Conservation (phyloP, 2,888 invertebrate genomes). For the Tenthredo livida region DNA sequence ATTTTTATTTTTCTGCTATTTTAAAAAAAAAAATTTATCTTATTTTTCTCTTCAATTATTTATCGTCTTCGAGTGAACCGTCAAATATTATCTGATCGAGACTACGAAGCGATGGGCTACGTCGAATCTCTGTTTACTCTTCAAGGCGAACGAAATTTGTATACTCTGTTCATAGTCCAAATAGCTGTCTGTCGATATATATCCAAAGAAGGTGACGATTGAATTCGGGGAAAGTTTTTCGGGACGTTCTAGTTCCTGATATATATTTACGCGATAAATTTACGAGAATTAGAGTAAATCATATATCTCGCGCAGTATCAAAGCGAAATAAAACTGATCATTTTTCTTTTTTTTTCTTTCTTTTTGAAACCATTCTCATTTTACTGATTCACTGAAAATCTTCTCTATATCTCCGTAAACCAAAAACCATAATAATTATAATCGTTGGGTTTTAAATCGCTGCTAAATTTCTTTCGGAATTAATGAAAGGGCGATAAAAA, state of each 20-base stretch:
- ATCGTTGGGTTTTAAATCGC: background rate
- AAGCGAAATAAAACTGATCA: background rate
- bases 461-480: background rate
- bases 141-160: slow-evolving; percentile 9
- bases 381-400: background rate
- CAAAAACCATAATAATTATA: background rate
- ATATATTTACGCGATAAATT: background rate
- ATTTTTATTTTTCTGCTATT: background rate
- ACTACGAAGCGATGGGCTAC: background rate
- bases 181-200: slow-evolving; percentile 13
- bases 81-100: slow-evolving; percentile 33
- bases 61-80: background rate
- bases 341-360: too few species aligned
- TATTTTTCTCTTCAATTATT: slow-evolving; percentile 21
- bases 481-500: background rate
- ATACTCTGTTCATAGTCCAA: slow-evolving; percentile 4
- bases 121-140: slow-evolving; percentile 9
- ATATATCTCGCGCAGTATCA: background rate
- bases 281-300: background rate
- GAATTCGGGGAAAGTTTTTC: background rate
- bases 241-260: background rate
- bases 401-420: background rate
- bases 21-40: too few species aligned
- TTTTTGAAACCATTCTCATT: background rate
- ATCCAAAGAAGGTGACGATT: background rate